A percentile compares a stretch with the other conserved stretches of the same genome.
These are phyloP conservation scores for Flexamia atlantica DNA, from an alignment of 2,888 invertebrate genomes.

Conservation along the genomic window DNA sequence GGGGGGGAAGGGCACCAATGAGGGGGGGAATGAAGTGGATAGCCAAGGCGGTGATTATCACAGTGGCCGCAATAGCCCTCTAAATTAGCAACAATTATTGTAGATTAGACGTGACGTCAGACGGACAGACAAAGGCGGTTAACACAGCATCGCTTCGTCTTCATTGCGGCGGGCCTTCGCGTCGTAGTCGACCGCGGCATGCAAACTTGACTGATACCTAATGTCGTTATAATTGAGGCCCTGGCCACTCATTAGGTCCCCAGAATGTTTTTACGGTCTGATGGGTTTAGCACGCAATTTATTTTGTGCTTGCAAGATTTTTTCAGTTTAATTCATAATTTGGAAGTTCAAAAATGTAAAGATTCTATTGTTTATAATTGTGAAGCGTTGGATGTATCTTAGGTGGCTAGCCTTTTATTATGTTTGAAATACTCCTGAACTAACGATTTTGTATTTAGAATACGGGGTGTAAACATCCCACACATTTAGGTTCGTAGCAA, in stretches of 20 bases:
- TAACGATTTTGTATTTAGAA: too few relatives aligned
- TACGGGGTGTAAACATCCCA: too few relatives aligned
- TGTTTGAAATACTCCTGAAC: too few relatives aligned
- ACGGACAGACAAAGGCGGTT: constrained; percentile 2
- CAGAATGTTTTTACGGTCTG: background rate
- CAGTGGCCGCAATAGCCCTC: constrained; percentile 15
- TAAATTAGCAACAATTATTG: constrained; percentile 55
- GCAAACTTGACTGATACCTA: constrained; percentile 31
- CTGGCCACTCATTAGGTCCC: background rate
- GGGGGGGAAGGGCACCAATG: constrained; percentile 8
- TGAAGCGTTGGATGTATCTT: too few relatives aligned
- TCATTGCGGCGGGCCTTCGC: background rate
- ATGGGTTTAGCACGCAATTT: background rate
- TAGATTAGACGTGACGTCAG: constrained; percentile 54
- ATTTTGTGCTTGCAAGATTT: background rate
- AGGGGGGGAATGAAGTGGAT: constrained; percentile 34
- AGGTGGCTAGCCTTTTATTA: too few relatives aligned
- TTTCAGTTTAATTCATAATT: too few relatives aligned
- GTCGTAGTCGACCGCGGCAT: background rate
- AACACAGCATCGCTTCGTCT: background rate
- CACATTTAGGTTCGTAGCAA: too few relatives aligned
- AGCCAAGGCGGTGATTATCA: constrained; percentile 50
- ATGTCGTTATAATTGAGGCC: constrained; percentile 22
- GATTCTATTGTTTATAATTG: too few relatives aligned
- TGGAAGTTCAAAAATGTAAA: too few relatives aligned